Percentiles rank a stretch among this genome's conserved stretches.
These are phyloP conservation scores for Anadara kagoshimensis DNA, from an alignment of 1,140 invertebrate genomes.

Conservation along the genomic window DNA sequence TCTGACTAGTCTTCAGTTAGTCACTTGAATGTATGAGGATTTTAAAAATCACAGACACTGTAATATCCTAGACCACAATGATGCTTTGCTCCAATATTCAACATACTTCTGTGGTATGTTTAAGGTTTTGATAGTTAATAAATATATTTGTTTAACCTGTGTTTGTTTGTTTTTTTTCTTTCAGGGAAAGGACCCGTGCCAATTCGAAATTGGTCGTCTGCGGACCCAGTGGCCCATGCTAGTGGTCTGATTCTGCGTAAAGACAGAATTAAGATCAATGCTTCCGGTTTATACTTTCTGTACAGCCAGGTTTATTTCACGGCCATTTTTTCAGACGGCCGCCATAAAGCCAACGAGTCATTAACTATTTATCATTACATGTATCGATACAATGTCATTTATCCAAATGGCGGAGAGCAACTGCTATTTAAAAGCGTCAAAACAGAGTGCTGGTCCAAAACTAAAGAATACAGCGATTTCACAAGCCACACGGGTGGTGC, in stretches of 20 bases:
- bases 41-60: not conserved
- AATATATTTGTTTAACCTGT: too few relatives aligned
- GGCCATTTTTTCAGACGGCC: not conserved
- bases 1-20: not conserved
- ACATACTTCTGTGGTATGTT: too few relatives aligned
- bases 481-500: slow-evolving; percentile 37
- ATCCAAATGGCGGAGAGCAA: slow-evolving; percentile 32
- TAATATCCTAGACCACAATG: not conserved
- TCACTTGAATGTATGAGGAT: not conserved
- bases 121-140: too few relatives aligned
- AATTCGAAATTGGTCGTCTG: slow-evolving; percentile 17
- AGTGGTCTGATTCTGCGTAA: slow-evolving; percentile 23
- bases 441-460: slow-evolving; percentile 31
- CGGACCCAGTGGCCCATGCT: slow-evolving; percentile 15
- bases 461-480: slow-evolving; percentile 30
- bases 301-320: slow-evolving; percentile 40
- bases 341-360: not conserved
- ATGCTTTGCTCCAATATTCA: too few relatives aligned
- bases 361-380: slow-evolving; percentile 37
- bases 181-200: slow-evolving; percentile 14
- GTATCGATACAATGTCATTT: slow-evolving; percentile 37
- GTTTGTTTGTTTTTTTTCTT: not conserved
- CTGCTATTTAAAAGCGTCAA: slow-evolving; percentile 32
- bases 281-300: slow-evolving; percentile 36
- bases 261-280: slow-evolving; percentile 21